Percentiles rank a stretch among this genome's conserved stretches.
Conservation (phyloP, 2,113 vertebrate species). For the Connochaetes taurinus region DNA sequence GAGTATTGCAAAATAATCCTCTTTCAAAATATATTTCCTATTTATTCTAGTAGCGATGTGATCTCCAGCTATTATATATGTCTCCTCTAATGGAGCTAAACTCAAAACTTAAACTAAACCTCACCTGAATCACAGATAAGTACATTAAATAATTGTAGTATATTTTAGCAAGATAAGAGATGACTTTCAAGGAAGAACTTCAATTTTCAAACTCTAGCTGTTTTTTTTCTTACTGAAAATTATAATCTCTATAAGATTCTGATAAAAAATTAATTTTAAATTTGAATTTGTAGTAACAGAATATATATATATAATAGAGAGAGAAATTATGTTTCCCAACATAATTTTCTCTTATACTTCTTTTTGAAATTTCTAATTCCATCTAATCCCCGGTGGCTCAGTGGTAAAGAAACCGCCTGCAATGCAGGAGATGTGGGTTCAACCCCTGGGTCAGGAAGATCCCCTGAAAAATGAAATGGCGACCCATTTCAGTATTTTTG, state of each 20-base stretch:
- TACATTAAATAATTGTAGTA: neutral
- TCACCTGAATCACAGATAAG: conserved; percentile 35
- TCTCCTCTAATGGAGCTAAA: conserved; percentile 24
- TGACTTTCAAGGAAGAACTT: conserved; percentile 10
- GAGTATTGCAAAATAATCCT: neutral
- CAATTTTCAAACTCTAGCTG: neutral
- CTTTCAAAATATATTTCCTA: neutral
- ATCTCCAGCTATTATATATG: neutral
- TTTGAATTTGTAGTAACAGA: neutral
- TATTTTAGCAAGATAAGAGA: conserved; percentile 23
- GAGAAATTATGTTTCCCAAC: neutral
- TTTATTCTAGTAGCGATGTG: neutral
- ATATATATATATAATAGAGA: neutral
- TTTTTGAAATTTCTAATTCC: neutral
- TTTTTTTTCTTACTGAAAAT: conserved; percentile 1
- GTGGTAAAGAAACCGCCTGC: neutral
- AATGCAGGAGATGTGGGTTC: neutral
- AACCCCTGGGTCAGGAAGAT: neutral
- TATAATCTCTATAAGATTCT: neutral
- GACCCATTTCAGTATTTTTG: neutral
- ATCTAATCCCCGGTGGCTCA: neutral
- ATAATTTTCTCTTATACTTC: neutral
- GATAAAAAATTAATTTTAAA: neutral
- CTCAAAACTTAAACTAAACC: conserved; percentile 1
- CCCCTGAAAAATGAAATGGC: neutral